Percentiles rank a stretch among this genome's conserved stretches.
Evolutionary conservation across 2,113 vertebrate genomes (phyloP).

Genomic region (Parotia lawesii): DNA sequence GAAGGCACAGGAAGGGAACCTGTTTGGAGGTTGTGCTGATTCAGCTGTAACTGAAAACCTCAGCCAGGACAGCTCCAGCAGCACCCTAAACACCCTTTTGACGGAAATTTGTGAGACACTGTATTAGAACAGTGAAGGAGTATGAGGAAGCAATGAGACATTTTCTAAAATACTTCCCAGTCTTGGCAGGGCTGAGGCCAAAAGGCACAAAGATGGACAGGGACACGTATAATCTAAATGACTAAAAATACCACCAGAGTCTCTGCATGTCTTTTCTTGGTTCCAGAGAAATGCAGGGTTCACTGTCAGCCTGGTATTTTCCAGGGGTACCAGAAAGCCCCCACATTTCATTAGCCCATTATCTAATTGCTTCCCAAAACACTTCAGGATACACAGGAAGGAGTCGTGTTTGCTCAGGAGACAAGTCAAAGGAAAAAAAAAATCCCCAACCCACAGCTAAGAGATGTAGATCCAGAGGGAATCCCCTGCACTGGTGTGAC

Average conservation of each 20-base stretch:
- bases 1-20: neutral
- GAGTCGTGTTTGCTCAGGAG: neutral
- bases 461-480: neutral
- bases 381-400: neutral
- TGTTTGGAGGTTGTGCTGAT: conserved; percentile 1
- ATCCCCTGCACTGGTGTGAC: neutral
- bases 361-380: conserved; percentile 23
- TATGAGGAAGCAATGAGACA: neutral
- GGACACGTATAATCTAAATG: neutral
- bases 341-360: neutral
- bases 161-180: neutral
- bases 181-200: neutral
- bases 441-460: neutral
- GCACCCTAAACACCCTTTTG: neutral
- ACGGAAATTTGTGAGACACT: neutral
- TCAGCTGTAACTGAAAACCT: neutral
- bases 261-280: neutral
- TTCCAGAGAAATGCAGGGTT: neutral
- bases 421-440: neutral
- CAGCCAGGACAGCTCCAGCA: neutral
- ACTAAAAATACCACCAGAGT: neutral
- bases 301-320: neutral
- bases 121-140: neutral
- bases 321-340: neutral
- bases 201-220: neutral